Evolutionary conservation across 2,888 invertebrate species (phyloP).

Genomic region (Lasiommata megera): DNA sequence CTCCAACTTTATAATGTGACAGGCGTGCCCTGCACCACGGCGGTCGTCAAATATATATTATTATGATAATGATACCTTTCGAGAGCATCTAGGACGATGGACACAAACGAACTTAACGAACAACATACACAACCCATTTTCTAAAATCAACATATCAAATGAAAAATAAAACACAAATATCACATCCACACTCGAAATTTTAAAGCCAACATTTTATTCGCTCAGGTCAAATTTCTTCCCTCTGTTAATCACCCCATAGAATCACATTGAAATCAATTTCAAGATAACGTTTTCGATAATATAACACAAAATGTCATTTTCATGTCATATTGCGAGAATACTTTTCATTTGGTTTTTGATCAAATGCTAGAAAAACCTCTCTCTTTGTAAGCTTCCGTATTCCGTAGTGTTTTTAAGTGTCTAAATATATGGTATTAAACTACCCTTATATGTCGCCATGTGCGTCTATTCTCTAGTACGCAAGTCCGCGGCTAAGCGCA

Average conservation of each 20-base stretch:
- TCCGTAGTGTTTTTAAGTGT: too few relatives aligned
- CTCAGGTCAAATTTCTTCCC: background rate
- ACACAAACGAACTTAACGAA: conserved; percentile 62
- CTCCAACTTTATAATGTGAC: too few relatives aligned
- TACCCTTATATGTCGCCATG: too few relatives aligned
- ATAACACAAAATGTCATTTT: background rate
- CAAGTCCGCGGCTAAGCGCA: too few relatives aligned
- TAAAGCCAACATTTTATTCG: background rate
- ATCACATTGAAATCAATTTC: background rate
- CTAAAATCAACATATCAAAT: conserved; percentile 20
- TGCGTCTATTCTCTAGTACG: too few relatives aligned
- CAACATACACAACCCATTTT: conserved; percentile 72
- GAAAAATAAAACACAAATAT: too few relatives aligned
- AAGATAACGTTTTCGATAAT: background rate
- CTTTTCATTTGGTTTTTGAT: too few relatives aligned
- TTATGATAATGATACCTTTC: conserved; percentile 54
- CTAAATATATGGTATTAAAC: too few relatives aligned
- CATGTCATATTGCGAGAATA: too few relatives aligned
- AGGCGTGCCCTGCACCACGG: too few relatives aligned
- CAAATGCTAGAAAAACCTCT: background rate
- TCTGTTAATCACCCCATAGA: background rate
- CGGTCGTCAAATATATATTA: too few relatives aligned
- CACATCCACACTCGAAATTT: conserved; percentile 27
- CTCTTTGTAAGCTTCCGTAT: background rate
- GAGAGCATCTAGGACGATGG: conserved; percentile 59